Percentiles rank a stretch among this genome's conserved stretches.
These are phyloP conservation scores for Ooceraea biroi DNA, from an alignment of 1,140 invertebrate genomes.

Conservation along the genomic window DNA sequence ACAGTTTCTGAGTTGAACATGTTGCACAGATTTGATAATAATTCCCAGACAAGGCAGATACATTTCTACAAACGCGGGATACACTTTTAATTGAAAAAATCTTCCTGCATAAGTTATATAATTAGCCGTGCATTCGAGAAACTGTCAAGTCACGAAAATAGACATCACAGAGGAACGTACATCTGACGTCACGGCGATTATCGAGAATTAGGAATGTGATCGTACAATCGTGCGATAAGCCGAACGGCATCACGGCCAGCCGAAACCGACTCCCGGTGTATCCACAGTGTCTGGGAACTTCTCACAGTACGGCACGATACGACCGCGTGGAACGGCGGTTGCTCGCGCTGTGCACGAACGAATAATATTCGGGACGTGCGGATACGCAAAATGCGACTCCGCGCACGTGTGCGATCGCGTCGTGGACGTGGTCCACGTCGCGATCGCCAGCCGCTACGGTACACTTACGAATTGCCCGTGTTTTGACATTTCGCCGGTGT, in stretches of 20 bases:
- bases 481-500: slow-evolving; percentile 87
- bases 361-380: neutral
- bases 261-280: neutral
- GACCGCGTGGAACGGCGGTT: slow-evolving; percentile 26
- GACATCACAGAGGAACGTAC: neutral
- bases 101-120: slow-evolving; percentile 2
- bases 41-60: neutral
- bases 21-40: neutral
- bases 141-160: neutral
- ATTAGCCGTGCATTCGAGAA: neutral
- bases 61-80: no score
- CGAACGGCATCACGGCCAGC: neutral
- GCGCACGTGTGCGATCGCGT: neutral
- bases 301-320: slow-evolving; percentile 30
- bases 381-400: no score
- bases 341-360: neutral
- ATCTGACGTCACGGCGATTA: neutral
- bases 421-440: neutral
- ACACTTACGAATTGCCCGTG: slow-evolving; percentile 85
- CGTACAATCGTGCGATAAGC: neutral
- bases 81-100: no score
- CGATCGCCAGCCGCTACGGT: neutral
- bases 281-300: slow-evolving; percentile 55
- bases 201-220: neutral
- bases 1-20: neutral